Base-by-base conservation (phyloP, 2,888 invertebrate species). In the Fissipunctia ypsillon region DNA sequence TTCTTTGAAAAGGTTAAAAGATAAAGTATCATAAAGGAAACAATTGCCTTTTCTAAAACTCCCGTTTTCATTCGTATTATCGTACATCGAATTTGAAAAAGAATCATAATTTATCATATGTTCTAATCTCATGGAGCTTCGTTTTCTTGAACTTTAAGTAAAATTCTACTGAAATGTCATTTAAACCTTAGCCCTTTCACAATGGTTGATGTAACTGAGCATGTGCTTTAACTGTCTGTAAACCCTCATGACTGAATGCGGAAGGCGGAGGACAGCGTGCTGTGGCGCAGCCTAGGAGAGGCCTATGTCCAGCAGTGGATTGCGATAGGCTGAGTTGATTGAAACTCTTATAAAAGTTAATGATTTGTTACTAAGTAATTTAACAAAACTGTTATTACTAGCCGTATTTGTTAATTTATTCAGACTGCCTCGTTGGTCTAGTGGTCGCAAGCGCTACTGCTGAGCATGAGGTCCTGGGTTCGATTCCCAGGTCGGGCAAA, bases 71-170 rank as follows among this genome's bases (percentile, higher is more conserved):
- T 76, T 65, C 50, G 22, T 22, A 45, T 31, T 52, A 65, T 68
- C 38, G 45, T 28, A n/a, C n/a, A n/a, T n/a, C n/a, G 56, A 35
- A 65, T 60, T 81, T 61, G 50, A 68, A 65, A 54, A n/a, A 48
- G 56, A 68, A 67, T 56, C 77, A 81, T 65, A 76, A 80, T 76
- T 64, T 67, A 80, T 60, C 54, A 67, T 70, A 54, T 56, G 76
- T 64, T 56, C 19, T 54, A 54, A 64, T 67, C 50, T 38, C 64
- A n/a, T 3, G 50, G 2, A 76, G 1, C 31, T n/a, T n/a, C 14
- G 9, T 31, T 60, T n/a, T 56, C 19, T 56, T 56, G 56, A 56
- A 56, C 31, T 19, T 31, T 28, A 28, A 0, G 9, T 31, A 54
- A 31, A 54, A 31, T 19, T 54, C 28, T 54, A 54, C 3, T 28